phyloP scores from a whole-genome alignment of 2,888 invertebrate species.

The Selenia dentaria region DNA sequence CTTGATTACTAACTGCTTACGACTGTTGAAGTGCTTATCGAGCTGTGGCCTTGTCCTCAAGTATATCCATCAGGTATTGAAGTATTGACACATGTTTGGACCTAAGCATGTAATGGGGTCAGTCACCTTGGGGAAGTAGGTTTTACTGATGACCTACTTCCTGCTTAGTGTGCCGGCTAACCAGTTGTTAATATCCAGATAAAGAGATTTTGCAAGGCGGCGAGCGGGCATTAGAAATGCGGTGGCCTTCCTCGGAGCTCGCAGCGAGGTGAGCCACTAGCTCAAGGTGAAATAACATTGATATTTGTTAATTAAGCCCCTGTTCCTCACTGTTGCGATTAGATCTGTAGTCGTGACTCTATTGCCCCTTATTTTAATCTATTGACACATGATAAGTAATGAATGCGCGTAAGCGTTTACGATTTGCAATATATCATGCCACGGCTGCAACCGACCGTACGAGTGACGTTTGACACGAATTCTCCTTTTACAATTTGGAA shows the following conservation, averaged over 20 bases:
- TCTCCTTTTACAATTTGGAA: too few relatives aligned
- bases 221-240: conserved; percentile 68
- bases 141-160: conserved; percentile 42
- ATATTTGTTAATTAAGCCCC: conserved; percentile 67
- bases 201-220: conserved; percentile 59
- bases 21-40: neutral
- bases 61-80: conserved; percentile 14
- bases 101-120: conserved; percentile 12
- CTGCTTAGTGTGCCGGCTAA: conserved; percentile 39
- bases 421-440: conserved; percentile 12
- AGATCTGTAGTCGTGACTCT: conserved; percentile 38
- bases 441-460: neutral
- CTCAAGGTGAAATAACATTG: conserved; percentile 69
- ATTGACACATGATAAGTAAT: conserved; percentile 8
- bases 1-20: too few relatives aligned
- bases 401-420: conserved; percentile 14
- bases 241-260: conserved; percentile 67
- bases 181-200: conserved; percentile 47
- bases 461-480: too few relatives aligned
- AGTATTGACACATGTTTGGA: conserved; percentile 3
- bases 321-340: conserved; percentile 43
- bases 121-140: conserved; percentile 25
- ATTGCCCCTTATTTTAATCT: conserved; percentile 30
- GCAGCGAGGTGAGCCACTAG: conserved; percentile 70
- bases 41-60: conserved; percentile 10